Evolutionary conservation across 2,888 invertebrate species (phyloP).

Genomic region (Halictus quadricinctus): DNA sequence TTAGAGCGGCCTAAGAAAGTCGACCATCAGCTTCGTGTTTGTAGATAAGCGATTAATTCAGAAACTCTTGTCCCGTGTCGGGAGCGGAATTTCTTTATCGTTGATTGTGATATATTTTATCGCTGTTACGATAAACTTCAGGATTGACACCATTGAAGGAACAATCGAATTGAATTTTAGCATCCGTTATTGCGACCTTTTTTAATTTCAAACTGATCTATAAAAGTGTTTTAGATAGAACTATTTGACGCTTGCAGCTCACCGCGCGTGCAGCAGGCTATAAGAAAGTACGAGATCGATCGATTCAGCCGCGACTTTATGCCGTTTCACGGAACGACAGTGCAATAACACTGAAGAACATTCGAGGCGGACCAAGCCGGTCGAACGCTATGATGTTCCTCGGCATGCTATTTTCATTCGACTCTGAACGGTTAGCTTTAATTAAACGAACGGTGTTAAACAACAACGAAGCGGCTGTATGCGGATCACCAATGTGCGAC

Average conservation of each 20-base stretch:
- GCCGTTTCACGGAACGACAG: slow-evolving; percentile 50
- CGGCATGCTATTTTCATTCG: slow-evolving; percentile 24
- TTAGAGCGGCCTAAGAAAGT: slow-evolving; percentile 17
- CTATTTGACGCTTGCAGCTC: slow-evolving; percentile 33
- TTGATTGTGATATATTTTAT: slow-evolving; percentile 51
- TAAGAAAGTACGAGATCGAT: slow-evolving; percentile 38
- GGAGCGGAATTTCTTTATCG: slow-evolving; percentile 38
- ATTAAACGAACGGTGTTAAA: slow-evolving; percentile 42
- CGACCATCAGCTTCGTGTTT: slow-evolving; percentile 15
- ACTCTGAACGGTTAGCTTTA: slow-evolving; percentile 41
- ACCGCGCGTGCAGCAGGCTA: background rate
- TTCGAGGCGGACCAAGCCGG: slow-evolving; percentile 26
- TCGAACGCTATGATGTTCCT: slow-evolving; percentile 35
- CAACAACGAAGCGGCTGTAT: slow-evolving; percentile 44
- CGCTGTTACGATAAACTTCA: slow-evolving; percentile 29
- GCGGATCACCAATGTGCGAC: slow-evolving; percentile 17
- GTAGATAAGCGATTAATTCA: slow-evolving; percentile 52
- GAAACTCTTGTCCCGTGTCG: slow-evolving; percentile 49
- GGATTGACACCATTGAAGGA: background rate
- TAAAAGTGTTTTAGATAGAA: background rate
- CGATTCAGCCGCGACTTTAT: slow-evolving; percentile 35
- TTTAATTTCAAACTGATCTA: background rate
- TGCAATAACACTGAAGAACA: slow-evolving; percentile 52
- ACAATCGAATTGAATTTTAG: background rate
- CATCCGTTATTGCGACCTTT: background rate